Conservation (phyloP, 1,140 invertebrate genomes). For the Apis laboriosa region DNA sequence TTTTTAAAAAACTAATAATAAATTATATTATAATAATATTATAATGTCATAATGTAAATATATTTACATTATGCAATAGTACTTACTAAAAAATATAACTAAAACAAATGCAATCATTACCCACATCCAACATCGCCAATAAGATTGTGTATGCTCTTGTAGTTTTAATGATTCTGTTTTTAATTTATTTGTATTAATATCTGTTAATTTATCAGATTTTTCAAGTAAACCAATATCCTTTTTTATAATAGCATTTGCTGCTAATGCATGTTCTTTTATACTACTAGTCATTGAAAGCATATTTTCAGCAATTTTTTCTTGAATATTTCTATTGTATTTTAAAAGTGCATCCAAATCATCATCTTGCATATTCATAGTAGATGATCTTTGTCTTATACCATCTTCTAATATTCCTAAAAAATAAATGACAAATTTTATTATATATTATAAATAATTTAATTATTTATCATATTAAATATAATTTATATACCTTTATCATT, state of each 20-base stretch:
- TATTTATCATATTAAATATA: background rate
- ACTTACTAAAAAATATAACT: constrained; percentile 92
- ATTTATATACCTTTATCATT: constrained; percentile 77
- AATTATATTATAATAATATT: constrained; percentile 11
- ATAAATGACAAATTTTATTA: background rate
- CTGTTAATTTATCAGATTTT: constrained; percentile 89
- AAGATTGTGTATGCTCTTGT: constrained; percentile 91
- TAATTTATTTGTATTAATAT: constrained; percentile 88
- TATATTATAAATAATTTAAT: background rate
- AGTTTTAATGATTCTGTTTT: constrained; percentile 91
- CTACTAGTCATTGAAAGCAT: constrained; percentile 93
- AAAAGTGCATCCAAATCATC: constrained; percentile 91
- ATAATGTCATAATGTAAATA: background rate
- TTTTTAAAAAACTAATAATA: constrained; percentile 17
- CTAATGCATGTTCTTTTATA: constrained; percentile 93
- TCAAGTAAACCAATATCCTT: constrained; percentile 89
- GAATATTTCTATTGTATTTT: constrained; percentile 92
- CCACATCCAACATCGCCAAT: constrained; percentile 97
- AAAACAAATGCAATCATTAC: constrained; percentile 92
- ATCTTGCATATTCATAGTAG: constrained; percentile 67
- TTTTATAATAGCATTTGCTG: constrained; percentile 92
- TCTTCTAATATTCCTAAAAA: constrained; percentile 57
- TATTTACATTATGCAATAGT: background rate
- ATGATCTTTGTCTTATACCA: constrained; percentile 70
- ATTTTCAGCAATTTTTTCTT: constrained; percentile 95